Percentiles rank a stretch among this genome's conserved stretches.
phyloP scores from a whole-genome alignment of 2,797 vertebrate genomes.

The Gallinago nigripennis region DNA sequence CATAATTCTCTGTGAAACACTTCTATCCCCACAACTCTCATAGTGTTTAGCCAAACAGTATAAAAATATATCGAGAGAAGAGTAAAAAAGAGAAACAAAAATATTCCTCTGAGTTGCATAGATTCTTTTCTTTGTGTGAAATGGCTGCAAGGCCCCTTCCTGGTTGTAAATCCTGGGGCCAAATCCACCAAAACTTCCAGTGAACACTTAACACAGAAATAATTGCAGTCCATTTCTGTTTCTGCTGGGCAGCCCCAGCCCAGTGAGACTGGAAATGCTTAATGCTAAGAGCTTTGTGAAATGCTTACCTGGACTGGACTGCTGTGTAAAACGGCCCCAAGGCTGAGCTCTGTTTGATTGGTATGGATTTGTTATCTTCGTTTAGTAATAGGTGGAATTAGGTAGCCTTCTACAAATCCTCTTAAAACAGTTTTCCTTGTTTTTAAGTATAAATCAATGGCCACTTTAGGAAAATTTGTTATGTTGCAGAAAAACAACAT shows the following conservation, averaged over 20 bases:
- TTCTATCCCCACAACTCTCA: neutral
- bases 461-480: neutral
- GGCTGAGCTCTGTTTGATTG: neutral
- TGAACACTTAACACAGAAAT: neutral
- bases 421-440: neutral
- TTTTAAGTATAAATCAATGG: neutral
- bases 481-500: neutral
- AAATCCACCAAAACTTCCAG: neutral
- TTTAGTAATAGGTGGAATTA: neutral
- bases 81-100: neutral
- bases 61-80: neutral
- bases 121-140: neutral
- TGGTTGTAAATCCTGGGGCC: neutral
- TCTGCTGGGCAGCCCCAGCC: neutral
- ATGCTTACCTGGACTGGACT: neutral
- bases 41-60: neutral
- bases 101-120: neutral
- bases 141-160: neutral
- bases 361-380: rapidly evolving
- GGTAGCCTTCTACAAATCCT: neutral
- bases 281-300: neutral
- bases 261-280: neutral
- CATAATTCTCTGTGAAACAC: neutral
- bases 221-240: neutral
- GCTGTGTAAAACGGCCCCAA: rapidly evolving